A percentile compares a stretch with the other conserved stretches of the same genome.
These are phyloP conservation scores for Crotalus tigris DNA, from an alignment of 2,113 vertebrate genomes.

Conservation along the genomic window DNA sequence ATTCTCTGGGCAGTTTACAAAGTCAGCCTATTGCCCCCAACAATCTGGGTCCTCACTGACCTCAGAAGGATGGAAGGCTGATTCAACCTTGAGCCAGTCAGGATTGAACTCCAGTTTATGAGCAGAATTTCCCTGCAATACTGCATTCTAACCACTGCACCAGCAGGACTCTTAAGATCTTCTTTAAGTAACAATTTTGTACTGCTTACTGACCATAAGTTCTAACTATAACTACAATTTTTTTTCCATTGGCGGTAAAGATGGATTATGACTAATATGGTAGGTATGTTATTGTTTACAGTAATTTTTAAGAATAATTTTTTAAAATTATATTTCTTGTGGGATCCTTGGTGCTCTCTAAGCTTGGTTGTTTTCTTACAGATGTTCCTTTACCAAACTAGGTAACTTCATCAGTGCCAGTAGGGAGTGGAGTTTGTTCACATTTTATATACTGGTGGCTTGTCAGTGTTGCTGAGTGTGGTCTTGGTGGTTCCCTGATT, in stretches of 20 bases:
- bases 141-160: background rate
- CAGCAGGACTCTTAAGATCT: background rate
- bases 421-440: background rate
- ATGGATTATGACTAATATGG: background rate
- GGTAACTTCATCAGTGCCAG: background rate
- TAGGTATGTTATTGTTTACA: background rate
- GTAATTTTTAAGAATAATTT: background rate
- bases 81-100: background rate
- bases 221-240: background rate
- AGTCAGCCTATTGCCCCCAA: background rate
- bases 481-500: background rate
- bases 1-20: background rate
- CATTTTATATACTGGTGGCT: background rate
- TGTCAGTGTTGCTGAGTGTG: background rate
- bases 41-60: background rate
- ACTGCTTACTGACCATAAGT: background rate
- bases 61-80: background rate
- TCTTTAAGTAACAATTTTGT: background rate
- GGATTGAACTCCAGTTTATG: background rate
- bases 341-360: background rate
- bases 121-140: background rate
- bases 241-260: background rate
- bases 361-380: background rate
- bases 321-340: background rate
- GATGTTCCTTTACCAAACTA: background rate